phyloP scores from a whole-genome alignment of 2,113 vertebrate genomes.

The Megaceryle torquata region DNA sequence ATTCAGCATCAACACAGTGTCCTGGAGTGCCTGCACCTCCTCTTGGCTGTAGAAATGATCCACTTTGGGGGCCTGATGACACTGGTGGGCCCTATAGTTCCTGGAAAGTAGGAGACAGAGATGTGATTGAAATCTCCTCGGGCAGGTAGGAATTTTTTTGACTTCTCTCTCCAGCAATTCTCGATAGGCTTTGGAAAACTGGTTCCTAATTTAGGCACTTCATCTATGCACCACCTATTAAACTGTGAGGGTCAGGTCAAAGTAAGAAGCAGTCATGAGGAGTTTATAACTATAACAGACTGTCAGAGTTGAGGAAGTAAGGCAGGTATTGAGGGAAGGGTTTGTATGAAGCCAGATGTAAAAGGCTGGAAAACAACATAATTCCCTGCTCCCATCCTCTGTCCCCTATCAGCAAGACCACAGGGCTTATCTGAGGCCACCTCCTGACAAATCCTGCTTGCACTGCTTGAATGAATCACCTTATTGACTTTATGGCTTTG shows the following conservation, averaged over 20 bases:
- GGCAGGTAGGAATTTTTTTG: neutral
- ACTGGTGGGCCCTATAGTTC: neutral
- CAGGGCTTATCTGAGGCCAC: neutral
- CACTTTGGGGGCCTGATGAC: neutral
- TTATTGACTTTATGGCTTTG: neutral
- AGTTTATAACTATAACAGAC: neutral
- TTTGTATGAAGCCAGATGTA: neutral
- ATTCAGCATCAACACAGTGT: rapidly evolving
- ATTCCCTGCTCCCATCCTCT: neutral
- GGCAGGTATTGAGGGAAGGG: neutral
- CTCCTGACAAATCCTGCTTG: neutral
- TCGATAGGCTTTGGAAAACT: neutral
- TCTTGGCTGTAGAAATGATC: neutral
- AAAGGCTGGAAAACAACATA: neutral
- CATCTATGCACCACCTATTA: neutral
- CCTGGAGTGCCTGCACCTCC: neutral
- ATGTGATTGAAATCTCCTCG: neutral
- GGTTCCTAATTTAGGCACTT: neutral
- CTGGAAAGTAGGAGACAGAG: neutral
- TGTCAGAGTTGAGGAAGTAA: neutral
- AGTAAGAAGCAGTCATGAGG: neutral
- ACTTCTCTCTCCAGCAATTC: neutral
- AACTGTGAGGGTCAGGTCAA: neutral
- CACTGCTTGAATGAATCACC: neutral
- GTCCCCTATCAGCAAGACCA: neutral